phyloP scores from a whole-genome alignment of 2,113 vertebrate genomes.

The Xenus cinereus region DNA sequence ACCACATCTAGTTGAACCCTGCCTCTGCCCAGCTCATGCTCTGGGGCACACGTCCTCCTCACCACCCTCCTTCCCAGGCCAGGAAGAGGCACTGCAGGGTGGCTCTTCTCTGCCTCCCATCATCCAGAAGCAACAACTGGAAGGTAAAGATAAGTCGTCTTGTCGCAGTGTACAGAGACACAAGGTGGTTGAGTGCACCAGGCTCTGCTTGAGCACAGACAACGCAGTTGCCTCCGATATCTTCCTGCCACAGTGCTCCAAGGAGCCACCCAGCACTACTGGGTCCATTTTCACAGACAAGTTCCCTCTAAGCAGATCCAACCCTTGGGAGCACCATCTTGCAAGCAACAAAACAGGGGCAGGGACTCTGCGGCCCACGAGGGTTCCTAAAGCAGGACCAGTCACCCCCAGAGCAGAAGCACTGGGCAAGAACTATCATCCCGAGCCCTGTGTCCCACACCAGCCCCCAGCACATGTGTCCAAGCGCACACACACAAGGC shows the following conservation, averaged over 20 bases:
- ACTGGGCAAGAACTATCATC: not conserved
- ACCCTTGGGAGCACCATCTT: not conserved
- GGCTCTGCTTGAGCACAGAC: not conserved
- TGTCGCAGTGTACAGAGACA: not conserved
- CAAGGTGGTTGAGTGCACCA: not conserved
- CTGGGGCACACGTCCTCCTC: not conserved
- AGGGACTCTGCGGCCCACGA: rapidly evolving
- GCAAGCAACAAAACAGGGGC: not conserved
- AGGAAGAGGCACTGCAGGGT: not conserved
- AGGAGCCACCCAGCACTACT: not conserved
- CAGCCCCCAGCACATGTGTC: not conserved
- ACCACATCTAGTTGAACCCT: rapidly evolving
- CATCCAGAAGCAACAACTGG: not conserved
- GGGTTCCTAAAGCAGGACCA: not conserved
- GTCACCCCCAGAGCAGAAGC: not conserved
- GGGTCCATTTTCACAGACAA: not conserved
- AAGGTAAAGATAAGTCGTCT: not conserved
- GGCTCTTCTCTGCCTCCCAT: not conserved
- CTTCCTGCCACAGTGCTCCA: not conserved
- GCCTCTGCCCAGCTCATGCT: not conserved
- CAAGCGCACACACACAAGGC: not conserved
- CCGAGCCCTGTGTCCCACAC: not conserved
- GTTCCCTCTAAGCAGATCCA: not conserved
- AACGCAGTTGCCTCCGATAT: rapidly evolving
- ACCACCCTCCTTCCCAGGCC: not conserved